Conservation (phyloP, 2,797 vertebrate genomes). For the Spatula clypeata region DNA sequence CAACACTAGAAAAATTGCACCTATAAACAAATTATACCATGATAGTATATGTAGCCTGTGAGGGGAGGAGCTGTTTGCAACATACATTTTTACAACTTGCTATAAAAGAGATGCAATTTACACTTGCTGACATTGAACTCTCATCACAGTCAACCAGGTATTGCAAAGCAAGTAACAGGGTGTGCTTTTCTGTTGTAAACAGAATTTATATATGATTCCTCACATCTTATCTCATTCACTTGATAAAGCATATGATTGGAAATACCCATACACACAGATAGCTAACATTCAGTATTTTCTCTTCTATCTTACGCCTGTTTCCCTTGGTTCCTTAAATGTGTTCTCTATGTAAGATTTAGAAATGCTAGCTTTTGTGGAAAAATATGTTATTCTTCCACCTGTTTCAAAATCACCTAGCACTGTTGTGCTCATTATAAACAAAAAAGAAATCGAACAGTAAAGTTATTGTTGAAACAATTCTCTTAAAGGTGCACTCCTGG, state of each 20-base stretch:
- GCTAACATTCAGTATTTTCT: not conserved
- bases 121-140: not conserved
- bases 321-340: not conserved
- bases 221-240: not conserved
- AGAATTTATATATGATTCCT: not conserved
- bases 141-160: constrained; percentile 18
- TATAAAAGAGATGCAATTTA: not conserved
- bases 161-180: not conserved
- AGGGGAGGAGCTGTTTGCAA: not conserved
- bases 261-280: not conserved
- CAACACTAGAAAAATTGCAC: not conserved
- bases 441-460: not conserved
- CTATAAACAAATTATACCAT: not conserved
- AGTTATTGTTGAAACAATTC: not conserved
- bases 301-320: not conserved
- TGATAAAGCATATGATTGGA: not conserved
- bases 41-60: not conserved
- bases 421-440: not conserved
- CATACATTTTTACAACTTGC: not conserved
- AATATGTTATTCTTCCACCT: not conserved
- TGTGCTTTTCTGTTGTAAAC: not conserved
- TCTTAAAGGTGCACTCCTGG: not conserved
- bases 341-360: not conserved
- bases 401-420: not conserved
- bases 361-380: not conserved